phyloP scores from a whole-genome alignment of 2,797 vertebrate species.

The Pangasius macronema region DNA sequence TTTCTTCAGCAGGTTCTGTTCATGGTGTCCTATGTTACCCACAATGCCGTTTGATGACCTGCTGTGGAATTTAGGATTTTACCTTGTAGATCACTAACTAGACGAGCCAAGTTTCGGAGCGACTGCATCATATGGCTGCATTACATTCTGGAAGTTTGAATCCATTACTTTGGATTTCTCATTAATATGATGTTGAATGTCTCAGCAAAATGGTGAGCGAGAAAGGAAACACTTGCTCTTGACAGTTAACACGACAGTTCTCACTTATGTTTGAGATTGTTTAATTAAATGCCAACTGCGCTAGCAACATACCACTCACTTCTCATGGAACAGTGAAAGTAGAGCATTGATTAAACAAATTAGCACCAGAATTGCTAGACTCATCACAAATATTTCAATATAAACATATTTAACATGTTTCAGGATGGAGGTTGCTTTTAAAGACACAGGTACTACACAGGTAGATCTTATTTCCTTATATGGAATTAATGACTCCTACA shows the following conservation, averaged over 20 bases:
- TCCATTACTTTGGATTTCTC: not conserved
- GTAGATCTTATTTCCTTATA: not conserved
- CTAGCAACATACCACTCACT: not conserved
- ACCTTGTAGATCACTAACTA: not conserved
- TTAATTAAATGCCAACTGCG: not conserved
- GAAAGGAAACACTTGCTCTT: not conserved
- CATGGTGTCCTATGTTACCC: not conserved
- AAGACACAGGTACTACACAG: too few relatives aligned
- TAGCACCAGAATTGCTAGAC: not conserved
- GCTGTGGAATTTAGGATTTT: not conserved
- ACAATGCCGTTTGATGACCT: not conserved
- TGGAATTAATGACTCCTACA: not conserved
- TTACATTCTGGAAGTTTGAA: not conserved
- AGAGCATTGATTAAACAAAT: not conserved
- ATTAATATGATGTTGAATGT: not conserved
- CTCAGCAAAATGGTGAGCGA: not conserved
- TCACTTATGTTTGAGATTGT: not conserved
- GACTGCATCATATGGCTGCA: not conserved
- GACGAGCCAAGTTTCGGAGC: not conserved
- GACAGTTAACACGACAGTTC: not conserved
- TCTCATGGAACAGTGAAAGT: not conserved
- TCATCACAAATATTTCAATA: not conserved
- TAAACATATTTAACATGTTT: not conserved
- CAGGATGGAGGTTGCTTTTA: not conserved
- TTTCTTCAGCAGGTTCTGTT: not conserved